Percentiles rank a stretch among this genome's conserved stretches.
phyloP scores from a whole-genome alignment of 1,140 invertebrate genomes.

The Octopus bimaculoides region DNA sequence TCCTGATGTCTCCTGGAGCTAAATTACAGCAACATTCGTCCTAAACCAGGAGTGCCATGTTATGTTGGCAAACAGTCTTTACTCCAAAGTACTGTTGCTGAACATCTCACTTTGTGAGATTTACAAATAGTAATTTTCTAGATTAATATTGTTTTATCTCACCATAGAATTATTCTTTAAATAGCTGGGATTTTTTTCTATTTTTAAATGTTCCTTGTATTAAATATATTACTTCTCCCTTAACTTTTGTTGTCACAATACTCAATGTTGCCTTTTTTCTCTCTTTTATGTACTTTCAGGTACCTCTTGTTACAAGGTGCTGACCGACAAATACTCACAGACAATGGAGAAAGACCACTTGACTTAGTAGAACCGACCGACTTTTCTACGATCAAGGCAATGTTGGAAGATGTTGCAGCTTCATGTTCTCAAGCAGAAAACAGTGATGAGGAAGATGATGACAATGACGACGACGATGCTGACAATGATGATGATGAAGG shows the following conservation, averaged over 20 bases:
- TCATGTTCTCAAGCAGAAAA: constrained; percentile 4
- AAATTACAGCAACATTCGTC: too few relatives aligned
- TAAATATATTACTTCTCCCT: too few relatives aligned
- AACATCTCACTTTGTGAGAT: too few relatives aligned
- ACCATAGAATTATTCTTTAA: too few relatives aligned
- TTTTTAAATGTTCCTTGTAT: too few relatives aligned
- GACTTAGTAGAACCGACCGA: constrained; percentile 54
- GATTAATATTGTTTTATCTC: too few relatives aligned
- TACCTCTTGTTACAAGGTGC: constrained; percentile 51
- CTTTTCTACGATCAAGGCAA: constrained; percentile 48
- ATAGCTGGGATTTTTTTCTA: too few relatives aligned
- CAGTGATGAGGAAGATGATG: constrained; percentile 18
- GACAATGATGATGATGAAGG: constrained; percentile 14
- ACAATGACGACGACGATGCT: background rate
- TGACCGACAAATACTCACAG: constrained; percentile 41
- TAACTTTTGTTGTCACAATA: background rate
- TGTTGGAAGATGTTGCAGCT: constrained; percentile 34
- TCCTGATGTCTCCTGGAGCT: too few relatives aligned
- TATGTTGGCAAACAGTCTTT: too few relatives aligned
- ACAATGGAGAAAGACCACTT: constrained; percentile 53
- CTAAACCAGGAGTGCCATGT: too few relatives aligned
- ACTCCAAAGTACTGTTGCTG: too few relatives aligned
- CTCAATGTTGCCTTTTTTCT: background rate
- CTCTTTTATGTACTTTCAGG: constrained; percentile 27
- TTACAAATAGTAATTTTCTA: too few relatives aligned